phyloP scores from a whole-genome alignment of 2,888 invertebrate genomes.

The Leptopilina myrica region DNA sequence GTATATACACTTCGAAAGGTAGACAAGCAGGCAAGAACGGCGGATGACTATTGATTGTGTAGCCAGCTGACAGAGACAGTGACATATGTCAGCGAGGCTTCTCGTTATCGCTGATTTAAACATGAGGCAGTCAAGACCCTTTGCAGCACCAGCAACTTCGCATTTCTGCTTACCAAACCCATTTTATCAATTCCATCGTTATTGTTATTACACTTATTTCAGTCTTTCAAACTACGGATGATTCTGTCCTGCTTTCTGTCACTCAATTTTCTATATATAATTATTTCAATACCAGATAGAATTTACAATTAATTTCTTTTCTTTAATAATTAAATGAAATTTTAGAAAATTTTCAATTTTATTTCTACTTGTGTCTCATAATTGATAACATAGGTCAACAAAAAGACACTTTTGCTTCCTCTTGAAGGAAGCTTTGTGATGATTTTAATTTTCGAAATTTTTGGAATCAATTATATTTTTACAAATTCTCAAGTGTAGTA shows the following conservation, averaged over 20 bases:
- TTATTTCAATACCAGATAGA: too few species aligned
- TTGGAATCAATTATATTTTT: too few species aligned
- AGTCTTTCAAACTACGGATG: slow-evolving; percentile 4
- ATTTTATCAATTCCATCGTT: slow-evolving; percentile 36
- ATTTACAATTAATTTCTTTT: too few species aligned
- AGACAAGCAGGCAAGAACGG: slow-evolving; percentile 56
- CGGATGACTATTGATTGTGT: slow-evolving; percentile 74
- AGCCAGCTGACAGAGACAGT: slow-evolving; percentile 77
- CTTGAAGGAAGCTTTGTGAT: too few species aligned
- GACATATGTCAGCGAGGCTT: slow-evolving; percentile 76
- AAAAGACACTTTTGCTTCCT: too few species aligned
- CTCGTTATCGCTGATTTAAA: slow-evolving; percentile 77
- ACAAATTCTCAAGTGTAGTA: too few species aligned
- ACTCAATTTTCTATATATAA: background rate
- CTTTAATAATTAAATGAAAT: too few species aligned
- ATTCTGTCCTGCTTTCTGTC: slow-evolving; percentile 13
- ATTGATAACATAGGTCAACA: too few species aligned
- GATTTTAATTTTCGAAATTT: too few species aligned
- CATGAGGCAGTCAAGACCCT: slow-evolving; percentile 74
- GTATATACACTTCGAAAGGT: slow-evolving; percentile 69
- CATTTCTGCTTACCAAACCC: slow-evolving; percentile 27
- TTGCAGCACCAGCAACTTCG: slow-evolving; percentile 66
- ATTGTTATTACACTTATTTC: slow-evolving; percentile 39
- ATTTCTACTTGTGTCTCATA: too few species aligned
- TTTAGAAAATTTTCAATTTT: too few species aligned